Conservation (phyloP, 2,888 invertebrate species). For the Tipula lateralis region DNA sequence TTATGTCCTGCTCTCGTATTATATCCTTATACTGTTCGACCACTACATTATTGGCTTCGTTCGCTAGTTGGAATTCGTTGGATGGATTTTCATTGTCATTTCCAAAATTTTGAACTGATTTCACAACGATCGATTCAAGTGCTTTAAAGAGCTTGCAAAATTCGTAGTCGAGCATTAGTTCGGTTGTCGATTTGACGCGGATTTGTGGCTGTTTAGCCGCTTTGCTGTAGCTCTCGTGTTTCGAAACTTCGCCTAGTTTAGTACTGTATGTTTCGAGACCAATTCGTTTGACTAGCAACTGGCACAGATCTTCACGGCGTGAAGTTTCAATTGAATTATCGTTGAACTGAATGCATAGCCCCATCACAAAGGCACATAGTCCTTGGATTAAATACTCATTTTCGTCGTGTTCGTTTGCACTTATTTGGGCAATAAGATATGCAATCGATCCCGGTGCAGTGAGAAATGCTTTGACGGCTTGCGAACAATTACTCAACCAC, state of each 20-base stretch:
- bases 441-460: constrained; percentile 74
- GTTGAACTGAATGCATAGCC: constrained; percentile 85
- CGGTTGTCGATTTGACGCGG: constrained; percentile 65
- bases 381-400: constrained; percentile 84
- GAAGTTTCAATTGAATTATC: constrained; percentile 73
- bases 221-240: constrained; percentile 85
- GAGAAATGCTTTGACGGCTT: constrained; percentile 79
- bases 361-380: constrained; percentile 86
- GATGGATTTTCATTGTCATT: constrained; percentile 49
- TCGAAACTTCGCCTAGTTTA: constrained; percentile 77
- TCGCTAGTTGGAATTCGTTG: constrained; percentile 50
- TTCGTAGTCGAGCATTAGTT: constrained; percentile 88
- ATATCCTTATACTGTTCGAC: constrained; percentile 76
- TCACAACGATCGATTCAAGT: constrained; percentile 59
- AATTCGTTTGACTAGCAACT: constrained; percentile 82
- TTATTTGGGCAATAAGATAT: constrained; percentile 75
- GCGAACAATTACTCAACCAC: constrained; percentile 81
- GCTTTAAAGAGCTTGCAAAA: constrained; percentile 89
- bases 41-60: constrained; percentile 45
- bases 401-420: constrained; percentile 83
- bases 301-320: constrained; percentile 71
- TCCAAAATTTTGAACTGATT: constrained; percentile 51
- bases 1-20: constrained; percentile 82
- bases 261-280: constrained; percentile 83
- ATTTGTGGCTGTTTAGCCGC: constrained; percentile 93